Conservation (phyloP, 2,113 vertebrate species). For the Proterorhinus semilunaris region DNA sequence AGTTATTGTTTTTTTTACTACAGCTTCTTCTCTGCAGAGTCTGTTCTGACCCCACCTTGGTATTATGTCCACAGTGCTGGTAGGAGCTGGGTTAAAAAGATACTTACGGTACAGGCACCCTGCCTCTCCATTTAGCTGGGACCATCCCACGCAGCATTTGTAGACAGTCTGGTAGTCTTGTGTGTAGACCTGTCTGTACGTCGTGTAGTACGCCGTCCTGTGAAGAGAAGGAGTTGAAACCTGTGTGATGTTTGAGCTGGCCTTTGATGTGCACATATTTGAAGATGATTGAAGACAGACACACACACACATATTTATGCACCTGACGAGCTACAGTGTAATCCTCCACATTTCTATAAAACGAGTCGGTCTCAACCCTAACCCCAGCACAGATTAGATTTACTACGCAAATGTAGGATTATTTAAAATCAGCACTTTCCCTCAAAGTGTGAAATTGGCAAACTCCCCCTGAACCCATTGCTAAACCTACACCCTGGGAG, state of each 20-base stretch:
- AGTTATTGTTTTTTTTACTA: too few species aligned
- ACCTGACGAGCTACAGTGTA: background rate
- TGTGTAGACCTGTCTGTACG: slow-evolving; percentile 84
- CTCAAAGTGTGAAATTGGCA: slow-evolving; percentile 40
- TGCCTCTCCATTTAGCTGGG: slow-evolving; percentile 75
- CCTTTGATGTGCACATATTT: background rate
- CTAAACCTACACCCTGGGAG: slow-evolving; percentile 66
- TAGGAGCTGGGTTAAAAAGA: background rate
- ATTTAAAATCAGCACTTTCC: background rate
- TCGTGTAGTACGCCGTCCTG: slow-evolving; percentile 83
- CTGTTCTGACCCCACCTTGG: too few species aligned
- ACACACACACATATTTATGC: background rate
- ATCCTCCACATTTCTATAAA: slow-evolving; percentile 22
- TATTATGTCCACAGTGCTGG: too few species aligned
- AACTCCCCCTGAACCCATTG: slow-evolving; percentile 27
- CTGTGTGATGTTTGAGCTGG: background rate
- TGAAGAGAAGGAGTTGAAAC: slow-evolving; percentile 27
- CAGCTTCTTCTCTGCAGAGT: too few species aligned
- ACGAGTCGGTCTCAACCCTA: background rate
- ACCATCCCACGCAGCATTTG: slow-evolving; percentile 89
- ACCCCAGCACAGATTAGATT: background rate
- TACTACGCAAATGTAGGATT: too few species aligned
- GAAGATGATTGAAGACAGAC: background rate
- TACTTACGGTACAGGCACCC: slow-evolving; percentile 91
- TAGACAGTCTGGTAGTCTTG: slow-evolving; percentile 73